phyloP scores from a whole-genome alignment of 2,888 invertebrate species.

The Halictus quadricinctus region DNA sequence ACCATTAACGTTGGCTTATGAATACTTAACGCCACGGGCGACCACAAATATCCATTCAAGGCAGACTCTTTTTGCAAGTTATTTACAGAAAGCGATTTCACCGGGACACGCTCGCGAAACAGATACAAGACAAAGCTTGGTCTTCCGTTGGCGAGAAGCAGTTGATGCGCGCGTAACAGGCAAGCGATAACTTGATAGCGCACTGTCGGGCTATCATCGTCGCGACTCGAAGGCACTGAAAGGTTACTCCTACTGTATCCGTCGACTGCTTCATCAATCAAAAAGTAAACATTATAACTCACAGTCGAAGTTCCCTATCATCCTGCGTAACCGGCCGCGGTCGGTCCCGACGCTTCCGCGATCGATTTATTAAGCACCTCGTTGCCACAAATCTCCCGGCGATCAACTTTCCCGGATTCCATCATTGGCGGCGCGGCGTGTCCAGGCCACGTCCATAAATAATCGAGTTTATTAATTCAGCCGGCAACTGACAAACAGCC shows the following conservation, averaged over 20 bases:
- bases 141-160: neutral
- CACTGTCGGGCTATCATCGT: neutral
- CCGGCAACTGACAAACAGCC: slow-evolving; percentile 39
- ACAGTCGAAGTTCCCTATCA: slow-evolving; percentile 3
- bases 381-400: slow-evolving; percentile 4
- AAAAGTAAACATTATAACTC: slow-evolving; percentile 16
- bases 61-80: neutral
- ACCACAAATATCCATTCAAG: neutral
- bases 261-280: slow-evolving; percentile 18
- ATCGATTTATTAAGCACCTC: slow-evolving; percentile 17
- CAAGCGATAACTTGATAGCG: slow-evolving; percentile 6
- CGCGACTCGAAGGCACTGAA: neutral
- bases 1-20: neutral
- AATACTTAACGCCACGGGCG: neutral
- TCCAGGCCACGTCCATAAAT: slow-evolving; percentile 6
- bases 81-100: neutral
- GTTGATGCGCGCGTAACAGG: neutral
- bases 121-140: neutral
- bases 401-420: slow-evolving; percentile 20
- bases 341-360: neutral
- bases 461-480: slow-evolving; percentile 37
- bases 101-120: neutral
- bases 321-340: neutral
- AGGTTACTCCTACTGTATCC: slow-evolving; percentile 11
- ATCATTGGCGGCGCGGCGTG: neutral